Evolutionary conservation across 2,888 invertebrate species (phyloP), one percentile per base, ranked within the genome.

Genomic region (Hemistola chrysoprasaria): DNA sequence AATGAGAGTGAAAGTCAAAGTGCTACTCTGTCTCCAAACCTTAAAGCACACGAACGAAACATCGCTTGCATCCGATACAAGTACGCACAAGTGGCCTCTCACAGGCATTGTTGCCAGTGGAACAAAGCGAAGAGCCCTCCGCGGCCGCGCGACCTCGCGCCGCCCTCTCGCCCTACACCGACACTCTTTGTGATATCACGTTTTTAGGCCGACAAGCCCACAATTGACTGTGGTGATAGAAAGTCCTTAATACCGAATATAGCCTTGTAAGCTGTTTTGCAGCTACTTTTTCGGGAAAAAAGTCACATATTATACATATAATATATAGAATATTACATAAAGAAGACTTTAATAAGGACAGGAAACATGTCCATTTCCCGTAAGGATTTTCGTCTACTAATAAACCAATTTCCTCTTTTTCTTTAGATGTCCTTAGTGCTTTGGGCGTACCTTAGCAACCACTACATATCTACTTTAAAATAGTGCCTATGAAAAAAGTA

Each of bases 31-130:
- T 48, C 52, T 47, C 56, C 43, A 66, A 66, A 65, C 77, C 75
- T 74, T 77, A 77, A 77, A 75, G 75, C 77, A 53, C 65, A 62
- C 62, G 70, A 70, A 71, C 72, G 79, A 76, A 83, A 82, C 79
- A 81, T 82, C 75, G 80, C 81, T 79, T 78, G 83, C 84, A 85
- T 82, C 82, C 74, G 78, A 81, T 80, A 78, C 77, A 81, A 84
- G 86, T 81, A 71, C 64, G 64, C 71, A 74, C 64, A 59, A 80
- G 83, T 69, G 68, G 66, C 64, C 71, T 65, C 79, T 81, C 62
- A 58, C 47, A 63, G 78, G 78, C 74, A 85, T 85, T 85, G 85
- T 85, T 83, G 81, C 78, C 73, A 68, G 81, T 72, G 67, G 84
- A 82, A 86, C 86, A 86, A 86, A 82, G 82, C 78, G 53, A 72